Evolutionary conservation across 30 jellyfish, hydroid and myxozoan species (phyloP), one percentile per base, ranked within the genome.

Genomic region (Pseudorhiza aurosa): DNA sequence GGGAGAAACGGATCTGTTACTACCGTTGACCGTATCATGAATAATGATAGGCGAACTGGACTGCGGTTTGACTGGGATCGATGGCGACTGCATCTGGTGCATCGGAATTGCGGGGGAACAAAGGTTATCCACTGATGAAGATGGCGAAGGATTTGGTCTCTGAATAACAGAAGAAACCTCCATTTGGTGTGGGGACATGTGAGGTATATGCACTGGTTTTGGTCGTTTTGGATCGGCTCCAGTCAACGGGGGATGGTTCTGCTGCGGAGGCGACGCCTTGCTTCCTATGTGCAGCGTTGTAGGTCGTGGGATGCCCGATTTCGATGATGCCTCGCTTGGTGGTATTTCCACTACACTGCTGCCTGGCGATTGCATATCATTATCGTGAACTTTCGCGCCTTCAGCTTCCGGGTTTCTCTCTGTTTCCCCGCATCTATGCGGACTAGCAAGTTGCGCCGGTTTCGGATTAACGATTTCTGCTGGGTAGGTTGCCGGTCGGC

Each of bases 31-130:
- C 0, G 69, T 39, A 62, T 78, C 90, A 18, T 78, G 90, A 25
- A 78, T 78, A 10, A 78, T 37, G 32, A 78, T 78, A 36, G 90
- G 90, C 5, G 90, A 78, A 50, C 75, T 60, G 26, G 82, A 24
- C 0, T 74, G 85, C 28, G 85, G 78, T 24, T 58, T 78, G 5
- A 62, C 28, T 0, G 90, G 90, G 19, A 78, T 60, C 1, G 90
- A 50, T 11, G 90, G 90, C 14, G 90, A 78, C 57, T 62, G 67
- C 65, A 62, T 78, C 65, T 63, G 74, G 65, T 78, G 90, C 90
- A 78, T 63, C 17, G 90, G 90, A 19, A 78, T 78, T n/a, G 90
- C 90, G 0, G 90, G 90, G 14, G 90, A 78, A 43, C 90, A 78
- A 24, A 78, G 83, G 33, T 77, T 77, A 45, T 78, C 90, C 1